These are phyloP conservation scores for Trinorchestia longiramus DNA, from an alignment of 1,140 invertebrate genomes.

Conservation along the genomic window DNA sequence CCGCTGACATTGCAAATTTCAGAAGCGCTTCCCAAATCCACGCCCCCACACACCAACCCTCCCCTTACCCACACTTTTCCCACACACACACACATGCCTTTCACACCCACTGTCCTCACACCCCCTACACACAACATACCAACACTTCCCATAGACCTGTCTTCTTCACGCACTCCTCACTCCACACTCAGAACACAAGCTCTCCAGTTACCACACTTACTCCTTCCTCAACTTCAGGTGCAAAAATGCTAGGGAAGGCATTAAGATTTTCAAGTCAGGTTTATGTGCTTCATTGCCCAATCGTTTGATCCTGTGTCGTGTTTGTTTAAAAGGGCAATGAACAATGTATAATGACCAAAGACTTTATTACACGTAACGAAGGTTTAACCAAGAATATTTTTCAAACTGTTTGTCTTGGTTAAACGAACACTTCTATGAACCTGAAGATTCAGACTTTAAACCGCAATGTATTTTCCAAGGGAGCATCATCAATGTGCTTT, in stretches of 20 bases:
- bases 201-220: background rate
- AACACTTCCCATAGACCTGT: background rate
- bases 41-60: background rate
- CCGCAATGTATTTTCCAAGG: background rate
- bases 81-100: background rate
- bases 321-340: background rate
- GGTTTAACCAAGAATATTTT: background rate
- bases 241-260: background rate
- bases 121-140: background rate
- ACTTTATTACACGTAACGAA: background rate
- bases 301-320: background rate
- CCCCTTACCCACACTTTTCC: background rate
- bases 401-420: background rate
- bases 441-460: background rate
- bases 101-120: background rate
- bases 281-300: background rate
- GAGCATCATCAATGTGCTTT: no score
- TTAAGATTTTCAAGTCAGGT: background rate
- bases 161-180: background rate
- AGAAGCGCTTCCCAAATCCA: background rate
- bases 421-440: background rate
- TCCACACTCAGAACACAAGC: background rate
- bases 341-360: background rate
- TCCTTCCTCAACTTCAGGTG: no score
- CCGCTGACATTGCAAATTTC: background rate